Evolutionary conservation across 2,888 invertebrate species (phyloP).

Genomic region (Eupithecia subumbrata): DNA sequence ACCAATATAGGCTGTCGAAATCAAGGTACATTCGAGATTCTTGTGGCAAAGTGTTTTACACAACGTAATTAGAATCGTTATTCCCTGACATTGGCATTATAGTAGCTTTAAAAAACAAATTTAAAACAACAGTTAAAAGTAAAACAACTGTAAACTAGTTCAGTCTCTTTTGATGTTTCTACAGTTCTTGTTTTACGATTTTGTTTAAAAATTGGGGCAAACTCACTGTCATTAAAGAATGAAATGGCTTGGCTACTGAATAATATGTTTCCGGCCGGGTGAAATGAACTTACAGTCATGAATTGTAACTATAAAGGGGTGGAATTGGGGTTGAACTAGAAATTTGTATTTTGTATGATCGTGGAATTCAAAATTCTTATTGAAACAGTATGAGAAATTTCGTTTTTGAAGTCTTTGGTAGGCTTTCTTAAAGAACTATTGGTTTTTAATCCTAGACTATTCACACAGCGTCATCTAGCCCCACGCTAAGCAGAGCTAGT

Average conservation of each 20-base stretch:
- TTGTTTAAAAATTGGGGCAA: not conserved
- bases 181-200: conserved; percentile 4
- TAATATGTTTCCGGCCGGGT: not conserved
- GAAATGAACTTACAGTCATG: not conserved
- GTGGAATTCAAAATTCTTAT: not conserved
- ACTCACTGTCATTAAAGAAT: not conserved
- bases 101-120: not conserved
- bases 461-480: too few species aligned
- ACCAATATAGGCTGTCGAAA: too few species aligned
- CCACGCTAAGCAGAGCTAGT: too few species aligned
- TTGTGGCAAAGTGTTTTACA: too few species aligned
- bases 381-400: too few species aligned
- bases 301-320: not conserved
- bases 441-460: too few species aligned
- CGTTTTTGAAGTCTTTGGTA: too few species aligned
- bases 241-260: conserved; percentile 2
- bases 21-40: too few species aligned
- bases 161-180: not conserved
- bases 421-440: too few species aligned
- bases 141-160: conserved; percentile 4
- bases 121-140: not conserved
- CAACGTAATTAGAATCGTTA: too few species aligned
- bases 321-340: not conserved
- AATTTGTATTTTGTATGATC: not conserved
- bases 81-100: not conserved